These are phyloP conservation scores for Epinotia demarniana DNA, from an alignment of 2,888 invertebrate genomes.

Conservation along the genomic window DNA sequence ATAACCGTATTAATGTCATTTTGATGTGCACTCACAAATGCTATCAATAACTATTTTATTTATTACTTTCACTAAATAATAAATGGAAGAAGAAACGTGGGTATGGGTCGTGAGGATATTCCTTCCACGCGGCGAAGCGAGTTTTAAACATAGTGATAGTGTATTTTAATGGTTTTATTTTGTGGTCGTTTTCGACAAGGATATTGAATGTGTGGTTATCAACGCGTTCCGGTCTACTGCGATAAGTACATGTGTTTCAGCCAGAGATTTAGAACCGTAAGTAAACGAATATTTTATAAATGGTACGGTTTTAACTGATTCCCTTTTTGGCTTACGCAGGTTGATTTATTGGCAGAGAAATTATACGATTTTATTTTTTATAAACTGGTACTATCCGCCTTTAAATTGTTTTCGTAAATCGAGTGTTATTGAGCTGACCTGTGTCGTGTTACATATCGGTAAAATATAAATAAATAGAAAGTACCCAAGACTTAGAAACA, in stretches of 20 bases:
- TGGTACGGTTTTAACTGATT: no score
- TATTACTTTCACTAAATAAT: not conserved
- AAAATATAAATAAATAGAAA: no score
- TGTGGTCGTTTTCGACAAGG: not conserved
- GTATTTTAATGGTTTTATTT: not conserved
- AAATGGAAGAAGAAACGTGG: not conserved
- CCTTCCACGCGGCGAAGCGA: not conserved
- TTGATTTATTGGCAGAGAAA: no score
- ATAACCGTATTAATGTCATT: conserved; percentile 1
- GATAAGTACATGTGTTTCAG: conserved; percentile 3
- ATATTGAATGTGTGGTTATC: conserved; percentile 15
- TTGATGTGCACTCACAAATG: conserved; percentile 11
- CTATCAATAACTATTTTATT: not conserved
- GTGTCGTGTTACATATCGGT: no score
- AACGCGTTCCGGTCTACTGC: not conserved
- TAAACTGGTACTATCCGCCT: no score
- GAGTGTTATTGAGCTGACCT: no score
- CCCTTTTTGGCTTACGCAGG: no score
- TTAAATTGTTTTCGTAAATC: no score
- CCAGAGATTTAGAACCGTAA: not conserved
- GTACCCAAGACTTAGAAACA: no score
- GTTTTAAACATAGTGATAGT: not conserved
- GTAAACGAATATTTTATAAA: not conserved
- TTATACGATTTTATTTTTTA: no score
- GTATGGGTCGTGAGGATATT: not conserved